Conservation (phyloP, 2,797 vertebrate genomes). For the Mormyrus hasselquistii region DNA sequence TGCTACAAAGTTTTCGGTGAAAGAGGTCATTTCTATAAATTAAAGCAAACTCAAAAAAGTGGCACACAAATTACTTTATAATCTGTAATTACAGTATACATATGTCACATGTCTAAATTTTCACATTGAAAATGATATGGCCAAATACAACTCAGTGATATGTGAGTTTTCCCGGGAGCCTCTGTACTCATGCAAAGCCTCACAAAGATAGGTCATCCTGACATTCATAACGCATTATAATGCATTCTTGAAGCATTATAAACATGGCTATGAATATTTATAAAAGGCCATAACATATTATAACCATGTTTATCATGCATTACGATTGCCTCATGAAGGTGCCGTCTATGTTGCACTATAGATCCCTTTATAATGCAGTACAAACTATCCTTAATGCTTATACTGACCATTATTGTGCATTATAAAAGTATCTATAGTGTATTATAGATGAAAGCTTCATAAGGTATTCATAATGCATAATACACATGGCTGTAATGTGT, state of each 20-base stretch:
- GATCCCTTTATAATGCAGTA: not conserved
- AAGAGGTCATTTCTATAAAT: slow-evolving; percentile 9
- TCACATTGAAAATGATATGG: not conserved
- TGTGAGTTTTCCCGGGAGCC: not conserved
- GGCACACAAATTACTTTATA: not conserved
- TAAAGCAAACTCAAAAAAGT: not conserved
- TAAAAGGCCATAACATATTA: not conserved
- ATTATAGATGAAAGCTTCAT: not conserved
- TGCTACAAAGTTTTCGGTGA: not conserved
- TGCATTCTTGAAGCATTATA: not conserved
- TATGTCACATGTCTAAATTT: not conserved
- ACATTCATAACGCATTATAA: not conserved
- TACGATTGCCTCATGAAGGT: not conserved
- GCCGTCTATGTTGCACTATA: not conserved
- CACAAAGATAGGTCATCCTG: not conserved
- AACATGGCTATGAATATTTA: not conserved
- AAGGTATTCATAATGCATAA: not conserved
- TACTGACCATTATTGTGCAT: not conserved
- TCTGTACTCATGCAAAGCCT: not conserved
- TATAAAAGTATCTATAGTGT: not conserved
- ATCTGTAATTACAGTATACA: not conserved
- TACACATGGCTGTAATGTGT: not conserved
- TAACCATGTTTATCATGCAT: not conserved
- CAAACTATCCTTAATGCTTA: not conserved
- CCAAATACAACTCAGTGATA: slow-evolving; percentile 3